A percentile compares a stretch with the other conserved stretches of the same genome.
Conservation (phyloP, 1,140 invertebrate species). For the Holotrichia oblita region DNA sequence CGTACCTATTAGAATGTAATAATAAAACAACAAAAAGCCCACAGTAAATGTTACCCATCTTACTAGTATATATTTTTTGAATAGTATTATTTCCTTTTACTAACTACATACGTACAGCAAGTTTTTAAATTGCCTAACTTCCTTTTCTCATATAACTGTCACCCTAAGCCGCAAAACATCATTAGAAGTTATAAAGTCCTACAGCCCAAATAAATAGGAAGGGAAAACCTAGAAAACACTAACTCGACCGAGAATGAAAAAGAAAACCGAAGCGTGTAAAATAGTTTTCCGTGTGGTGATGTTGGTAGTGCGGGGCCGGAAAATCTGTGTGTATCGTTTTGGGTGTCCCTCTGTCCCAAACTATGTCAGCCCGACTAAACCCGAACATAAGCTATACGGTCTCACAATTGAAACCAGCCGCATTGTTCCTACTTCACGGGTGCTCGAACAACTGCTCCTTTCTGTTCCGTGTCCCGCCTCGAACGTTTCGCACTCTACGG, state of each 20-base stretch:
- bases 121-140: too few relatives aligned
- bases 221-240: not conserved
- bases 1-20: too few relatives aligned
- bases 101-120: too few relatives aligned
- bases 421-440: slow-evolving; percentile 6
- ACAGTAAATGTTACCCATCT: too few relatives aligned
- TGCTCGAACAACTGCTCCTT: not conserved
- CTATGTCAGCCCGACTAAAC: slow-evolving; percentile 6
- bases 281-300: not conserved
- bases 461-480: not conserved
- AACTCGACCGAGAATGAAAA: not conserved
- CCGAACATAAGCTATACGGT: slow-evolving; percentile 11
- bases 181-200: too few relatives aligned
- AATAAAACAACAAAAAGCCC: too few relatives aligned
- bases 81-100: too few relatives aligned
- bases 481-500: not conserved
- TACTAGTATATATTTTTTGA: too few relatives aligned
- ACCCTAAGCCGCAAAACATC: too few relatives aligned
- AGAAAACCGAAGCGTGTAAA: not conserved
- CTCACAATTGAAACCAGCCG: not conserved
- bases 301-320: not conserved
- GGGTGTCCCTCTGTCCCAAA: not conserved
- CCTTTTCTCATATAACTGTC: too few relatives aligned
- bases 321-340: slow-evolving; percentile 11
- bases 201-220: not conserved